Base-by-base conservation (phyloP, 2,888 invertebrate species). In the Perizoma flavofasciatum region DNA sequence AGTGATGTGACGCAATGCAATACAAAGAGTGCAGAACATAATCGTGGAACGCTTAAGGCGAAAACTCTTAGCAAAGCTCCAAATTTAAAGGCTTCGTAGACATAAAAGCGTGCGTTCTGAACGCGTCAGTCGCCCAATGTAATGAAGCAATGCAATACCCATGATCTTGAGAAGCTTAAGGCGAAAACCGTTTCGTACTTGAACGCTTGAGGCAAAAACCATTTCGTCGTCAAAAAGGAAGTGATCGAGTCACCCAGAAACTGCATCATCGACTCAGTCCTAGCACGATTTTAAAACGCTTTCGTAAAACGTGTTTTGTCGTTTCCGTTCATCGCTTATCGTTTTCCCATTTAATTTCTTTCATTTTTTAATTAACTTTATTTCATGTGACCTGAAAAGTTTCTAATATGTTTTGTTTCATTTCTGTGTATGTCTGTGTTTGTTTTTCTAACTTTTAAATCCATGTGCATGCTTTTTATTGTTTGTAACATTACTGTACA, bases 391-490 rank as follows among this genome's bases (percentile, higher is more conserved):
- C 43, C n/a, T 46, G 32, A 52, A 44, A 40, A 54, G 47, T 56
- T 45, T 41, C 40, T 47, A 43, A 52, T 55, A 10, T 34, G 10
- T 48, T 59, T 49, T 47, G 8, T 59, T 60, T 57, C 10, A 37
- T 47, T 64, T 47, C 22, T 68, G 69, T 75, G 63, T 61, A 47
- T 55, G 66, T 73, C 54, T 70, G 65, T 70, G 66, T 69, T 53
- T 67, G 55, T 65, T 61, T 47, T 53, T 51, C 22, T 59, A 58
- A 62, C 62, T 56, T 66, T 67, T 68, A 64, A 50, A 57, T 51
- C 59, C 67, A 71, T 71, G 70, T 73, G 78, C 78, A 80, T 80
- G 79, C 69, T 72, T 74, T 51, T 61, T 59, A 51, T 55, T 52
- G 6, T 63, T 61, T 69, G 63, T 70, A 65, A 70, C 72, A 69